These are phyloP conservation scores for Macrobrachium rosenbergii DNA, from an alignment of 1,140 invertebrate species.

Conservation along the genomic window DNA sequence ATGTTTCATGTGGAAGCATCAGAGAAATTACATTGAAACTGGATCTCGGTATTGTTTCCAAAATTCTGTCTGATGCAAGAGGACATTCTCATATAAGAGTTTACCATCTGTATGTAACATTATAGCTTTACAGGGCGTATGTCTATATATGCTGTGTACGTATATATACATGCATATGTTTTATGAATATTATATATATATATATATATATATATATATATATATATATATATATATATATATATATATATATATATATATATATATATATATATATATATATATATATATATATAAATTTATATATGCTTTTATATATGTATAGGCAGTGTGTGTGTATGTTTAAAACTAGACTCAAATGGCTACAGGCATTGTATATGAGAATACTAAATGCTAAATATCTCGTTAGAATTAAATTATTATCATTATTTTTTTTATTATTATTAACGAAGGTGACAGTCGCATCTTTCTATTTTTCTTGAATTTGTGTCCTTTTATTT, in stretches of 20 bases:
- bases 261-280: not conserved
- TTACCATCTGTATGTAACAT: too few species aligned
- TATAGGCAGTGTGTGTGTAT: not conserved
- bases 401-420: too few species aligned
- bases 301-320: not conserved
- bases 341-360: not conserved
- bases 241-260: not conserved
- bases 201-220: not conserved
- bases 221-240: slow-evolving; percentile 24
- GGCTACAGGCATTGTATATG: not conserved
- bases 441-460: not conserved
- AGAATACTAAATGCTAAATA: not conserved
- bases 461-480: too few species aligned
- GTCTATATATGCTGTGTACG: not conserved
- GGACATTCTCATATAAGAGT: too few species aligned
- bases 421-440: too few species aligned
- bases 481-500: too few species aligned
- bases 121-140: too few species aligned
- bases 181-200: not conserved
- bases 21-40: too few species aligned
- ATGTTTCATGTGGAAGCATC: too few species aligned
- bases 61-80: too few species aligned
- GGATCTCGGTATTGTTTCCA: too few species aligned
- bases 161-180: not conserved
- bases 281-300: not conserved